phyloP scores from a whole-genome alignment of 1,140 invertebrate genomes.

The Daktulosphaira vitifoliae region DNA sequence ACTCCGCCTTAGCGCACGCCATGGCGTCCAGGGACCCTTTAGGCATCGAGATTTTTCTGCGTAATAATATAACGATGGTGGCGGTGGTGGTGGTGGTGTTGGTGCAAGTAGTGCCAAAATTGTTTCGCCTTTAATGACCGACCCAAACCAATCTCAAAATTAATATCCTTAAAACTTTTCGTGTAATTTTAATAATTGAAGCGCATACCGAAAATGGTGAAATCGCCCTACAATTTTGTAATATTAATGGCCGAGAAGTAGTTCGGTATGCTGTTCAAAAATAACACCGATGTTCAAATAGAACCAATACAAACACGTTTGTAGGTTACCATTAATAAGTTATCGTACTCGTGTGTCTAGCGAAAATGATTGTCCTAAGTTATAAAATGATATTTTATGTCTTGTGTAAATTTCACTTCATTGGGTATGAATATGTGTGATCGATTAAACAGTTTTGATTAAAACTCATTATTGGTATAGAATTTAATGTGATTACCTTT shows the following conservation, averaged over 20 bases:
- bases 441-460: no score
- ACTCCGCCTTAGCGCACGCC: not conserved
- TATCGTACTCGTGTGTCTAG: no score
- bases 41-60: not conserved
- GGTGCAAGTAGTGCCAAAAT: constrained; percentile 27
- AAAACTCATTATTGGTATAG: no score
- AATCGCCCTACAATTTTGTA: not conserved
- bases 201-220: not conserved
- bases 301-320: no score
- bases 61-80: not conserved
- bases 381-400: no score
- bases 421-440: no score
- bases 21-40: constrained; percentile 6
- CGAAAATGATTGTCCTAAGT: no score
- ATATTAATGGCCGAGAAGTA: not conserved
- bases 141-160: constrained; percentile 32
- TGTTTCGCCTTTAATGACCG: constrained; percentile 29
- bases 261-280: not conserved
- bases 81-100: not conserved
- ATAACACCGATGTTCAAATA: no score
- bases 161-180: constrained; percentile 29
- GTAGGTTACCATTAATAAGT: no score
- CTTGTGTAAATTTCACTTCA: no score
- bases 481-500: no score
- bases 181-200: constrained; percentile 31